Base-by-base conservation (phyloP, 2,888 invertebrate species). In the Euplagia quadripunctaria region DNA sequence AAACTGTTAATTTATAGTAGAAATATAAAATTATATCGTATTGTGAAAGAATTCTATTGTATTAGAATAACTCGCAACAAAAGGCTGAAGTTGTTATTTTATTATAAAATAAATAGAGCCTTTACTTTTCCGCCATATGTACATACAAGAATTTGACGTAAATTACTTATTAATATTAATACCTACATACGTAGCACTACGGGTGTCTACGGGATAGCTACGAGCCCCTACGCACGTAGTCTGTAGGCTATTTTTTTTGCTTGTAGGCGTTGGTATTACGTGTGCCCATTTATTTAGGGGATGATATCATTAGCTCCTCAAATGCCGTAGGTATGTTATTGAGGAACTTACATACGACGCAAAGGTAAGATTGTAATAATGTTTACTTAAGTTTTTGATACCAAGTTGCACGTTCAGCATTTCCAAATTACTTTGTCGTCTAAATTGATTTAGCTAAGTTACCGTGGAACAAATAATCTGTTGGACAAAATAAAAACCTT, bases 191-290 rank as follows among this genome's bases (percentile, higher is more conserved):
- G 82, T 84, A 84, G 84, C 77, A 74, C 75, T 76, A 77, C 79
- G 70, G 70, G 79, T 89, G 87, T 89, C 89, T 81, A 84, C 82
- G 78, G 72, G 70, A 64, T 67, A 79, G 81, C 89, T 86, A 87
- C 88, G 87, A 65, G 68, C 81, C 87, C 82, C 87, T 88, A 91
- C 90, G 91, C 88, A 86, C 89, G 91, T 89, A 92, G 90, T 81
- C 73, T 75, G 82, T 86, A 86, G 86, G 78, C 84, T 79, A 84
- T 88, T 89, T 90, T n/a, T 88, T 85, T 85, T 76, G 77, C 71
- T 84, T 77, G 87, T 87, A 89, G 84, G 87, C 82, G 87, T 68
- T 55, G 88, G 83, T 75, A 68, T 71, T 51, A 11, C 11, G 42
- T 17, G 16, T 11, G 46, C 41, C 55, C 12, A 79, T 66, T 31